Base-by-base conservation (phyloP, 2,113 vertebrate genomes). In the Caretta caretta region DNA sequence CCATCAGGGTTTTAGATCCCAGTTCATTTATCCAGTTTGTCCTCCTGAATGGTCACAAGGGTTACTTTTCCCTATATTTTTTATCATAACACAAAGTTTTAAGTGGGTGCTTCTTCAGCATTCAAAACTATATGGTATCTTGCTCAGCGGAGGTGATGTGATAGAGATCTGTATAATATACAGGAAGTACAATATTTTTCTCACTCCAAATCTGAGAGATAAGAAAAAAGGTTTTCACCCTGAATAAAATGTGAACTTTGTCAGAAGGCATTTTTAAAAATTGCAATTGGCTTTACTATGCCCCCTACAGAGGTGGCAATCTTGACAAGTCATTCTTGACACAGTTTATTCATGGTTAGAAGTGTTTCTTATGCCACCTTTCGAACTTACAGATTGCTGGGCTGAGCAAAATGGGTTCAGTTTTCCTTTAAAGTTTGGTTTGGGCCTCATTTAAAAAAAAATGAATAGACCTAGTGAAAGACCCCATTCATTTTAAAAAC, bases 1-100 rank as follows among this genome's bases (percentile, higher is more conserved):
- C 96, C 97, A 97, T 95, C 95, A 96, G 96, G 95, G 78, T 62
- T 94, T 88, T 78, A 31, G 25, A 79, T 65, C 85, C 85, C 22
- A 49, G n/a, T 72, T 82, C 5, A 69, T 72, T 93, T 86, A 87
- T 72, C 59, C 49, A 50, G 20, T 25, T 19, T 78, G 25, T 86
- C 10, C 10, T 80, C 83, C 89, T 46, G 87, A 89, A 29, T 24
- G 6, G 10, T 53, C 89, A 20, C 85, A 35, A 0, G 46, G 46
- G 56, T 4, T 54, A 54, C n/a, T 91, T 93, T 92, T 87, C 38
- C 82, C 5, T 49, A 53, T 19, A 0, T 85, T 83, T 14, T 14
- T 90, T 80, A 56, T 65, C 83, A 84, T 85, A 86, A 90, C 6
- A 79, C 22, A 49, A 50, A 25, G 10, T 3, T 90, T 83, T 2